Percentiles rank a stretch among this genome's conserved stretches.
phyloP scores from a whole-genome alignment of 1,140 invertebrate genomes.

The Oryctes rhinoceros region DNA sequence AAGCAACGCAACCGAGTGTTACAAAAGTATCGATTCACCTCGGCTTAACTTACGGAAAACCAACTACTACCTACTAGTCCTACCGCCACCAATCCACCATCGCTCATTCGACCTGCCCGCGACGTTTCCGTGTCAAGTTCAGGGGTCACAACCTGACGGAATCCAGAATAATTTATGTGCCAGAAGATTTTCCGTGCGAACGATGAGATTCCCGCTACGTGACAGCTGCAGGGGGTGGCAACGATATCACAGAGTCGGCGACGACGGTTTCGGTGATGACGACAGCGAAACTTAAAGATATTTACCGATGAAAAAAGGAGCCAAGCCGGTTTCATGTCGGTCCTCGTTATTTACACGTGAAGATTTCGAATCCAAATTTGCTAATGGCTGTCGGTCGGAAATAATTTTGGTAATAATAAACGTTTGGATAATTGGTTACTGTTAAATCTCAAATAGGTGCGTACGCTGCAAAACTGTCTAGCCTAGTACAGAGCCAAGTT shows the following conservation, averaged over 20 bases:
- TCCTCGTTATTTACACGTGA: not conserved
- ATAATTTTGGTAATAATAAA: not conserved
- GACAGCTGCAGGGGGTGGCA: not conserved
- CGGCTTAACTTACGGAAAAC: slow-evolving; percentile 15
- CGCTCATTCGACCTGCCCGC: slow-evolving; percentile 9
- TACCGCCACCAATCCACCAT: not conserved
- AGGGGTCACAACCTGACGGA: slow-evolving; percentile 32
- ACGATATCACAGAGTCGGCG: not conserved
- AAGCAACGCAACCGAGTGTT: not conserved
- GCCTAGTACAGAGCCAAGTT: too few species aligned
- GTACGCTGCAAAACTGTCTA: too few species aligned
- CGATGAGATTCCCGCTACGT: slow-evolving; percentile 8
- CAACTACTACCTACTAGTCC: too few species aligned
- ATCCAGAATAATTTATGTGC: slow-evolving; percentile 34
- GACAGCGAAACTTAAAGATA: not conserved
- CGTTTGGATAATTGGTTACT: too few species aligned
- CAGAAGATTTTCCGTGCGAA: slow-evolving; percentile 34
- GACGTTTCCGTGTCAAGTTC: slow-evolving; percentile 35
- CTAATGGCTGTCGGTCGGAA: not conserved
- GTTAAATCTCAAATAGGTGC: too few species aligned
- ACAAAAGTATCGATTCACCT: slow-evolving; percentile 14
- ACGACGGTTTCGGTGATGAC: not conserved
- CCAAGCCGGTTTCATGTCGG: not conserved
- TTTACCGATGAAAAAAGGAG: not conserved
- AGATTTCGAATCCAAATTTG: too few species aligned